Evolutionary conservation across 2,113 vertebrate genomes (phyloP).

Genomic region (Sigmodon hispidus): DNA sequence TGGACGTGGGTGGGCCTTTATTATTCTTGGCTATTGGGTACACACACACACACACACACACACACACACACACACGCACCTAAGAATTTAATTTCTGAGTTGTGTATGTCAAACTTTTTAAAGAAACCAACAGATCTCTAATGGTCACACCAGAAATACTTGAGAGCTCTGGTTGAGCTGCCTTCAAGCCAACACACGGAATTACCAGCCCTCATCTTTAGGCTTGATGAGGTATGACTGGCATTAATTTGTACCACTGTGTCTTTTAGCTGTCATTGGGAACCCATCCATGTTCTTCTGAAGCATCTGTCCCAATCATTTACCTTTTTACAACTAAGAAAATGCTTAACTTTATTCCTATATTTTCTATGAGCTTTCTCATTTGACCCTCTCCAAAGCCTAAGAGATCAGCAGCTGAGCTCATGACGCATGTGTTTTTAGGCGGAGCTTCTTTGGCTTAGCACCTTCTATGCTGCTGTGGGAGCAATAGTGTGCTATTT

Average conservation of each 20-base stretch:
- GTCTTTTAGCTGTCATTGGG: not conserved
- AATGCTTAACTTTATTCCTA: not conserved
- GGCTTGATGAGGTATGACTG: not conserved
- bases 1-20: not conserved
- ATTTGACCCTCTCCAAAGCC: not conserved
- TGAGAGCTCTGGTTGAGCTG: not conserved
- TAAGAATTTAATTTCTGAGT: not conserved
- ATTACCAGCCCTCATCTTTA: not conserved
- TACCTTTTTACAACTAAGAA: not conserved
- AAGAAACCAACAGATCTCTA: not conserved
- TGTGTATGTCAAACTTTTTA: not conserved
- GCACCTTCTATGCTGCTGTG: not conserved
- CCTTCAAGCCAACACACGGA: not conserved
- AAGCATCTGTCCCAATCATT: not conserved
- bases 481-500: not conserved
- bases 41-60: not conserved
- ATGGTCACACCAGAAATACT: not conserved
- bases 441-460: not conserved
- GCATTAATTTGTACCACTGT: not conserved
- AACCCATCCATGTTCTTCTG: not conserved
- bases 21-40: not conserved
- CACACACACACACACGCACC: not conserved
- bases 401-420: not conserved
- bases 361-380: not conserved
- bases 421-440: not conserved